Conservation (phyloP, 2,888 invertebrate species). For the Ochropleura plecta region DNA sequence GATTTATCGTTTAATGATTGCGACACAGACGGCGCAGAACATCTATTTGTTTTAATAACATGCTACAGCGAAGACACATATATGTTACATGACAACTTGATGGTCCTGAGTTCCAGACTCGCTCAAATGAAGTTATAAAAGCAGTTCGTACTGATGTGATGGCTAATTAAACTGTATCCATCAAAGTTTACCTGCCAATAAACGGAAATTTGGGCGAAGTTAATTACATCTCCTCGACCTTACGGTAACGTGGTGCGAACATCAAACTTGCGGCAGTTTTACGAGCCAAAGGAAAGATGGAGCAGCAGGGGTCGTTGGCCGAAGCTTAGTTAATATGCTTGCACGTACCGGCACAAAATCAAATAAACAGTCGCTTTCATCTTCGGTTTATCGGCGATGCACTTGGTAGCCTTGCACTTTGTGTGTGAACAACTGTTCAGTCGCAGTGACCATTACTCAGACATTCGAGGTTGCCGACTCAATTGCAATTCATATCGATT, state of each 20-base stretch:
- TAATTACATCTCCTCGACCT: slow-evolving; percentile 65
- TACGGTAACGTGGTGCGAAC: slow-evolving; percentile 62
- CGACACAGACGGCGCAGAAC: slow-evolving; percentile 74
- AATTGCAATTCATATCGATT: slow-evolving; percentile 76
- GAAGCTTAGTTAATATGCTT: slow-evolving; percentile 81
- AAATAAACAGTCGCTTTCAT: slow-evolving; percentile 89
- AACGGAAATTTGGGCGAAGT: slow-evolving; percentile 61
- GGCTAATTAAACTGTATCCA: slow-evolving; percentile 53
- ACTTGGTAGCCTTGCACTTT: slow-evolving; percentile 87
- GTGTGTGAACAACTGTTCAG: slow-evolving; percentile 80
- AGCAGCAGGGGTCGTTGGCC: slow-evolving; percentile 78
- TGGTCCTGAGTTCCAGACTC: slow-evolving; percentile 15
- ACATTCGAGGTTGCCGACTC: slow-evolving; percentile 79
- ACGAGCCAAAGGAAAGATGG: slow-evolving; percentile 74
- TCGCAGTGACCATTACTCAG: slow-evolving; percentile 79
- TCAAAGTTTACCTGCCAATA: slow-evolving; percentile 65
- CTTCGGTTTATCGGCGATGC: slow-evolving; percentile 87
- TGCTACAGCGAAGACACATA: slow-evolving; percentile 73
- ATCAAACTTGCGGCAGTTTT: slow-evolving; percentile 72
- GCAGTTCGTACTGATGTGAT: slow-evolving; percentile 40
- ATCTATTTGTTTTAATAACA: slow-evolving; percentile 85
- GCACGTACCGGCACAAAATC: slow-evolving; percentile 84
- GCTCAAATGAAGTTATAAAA: slow-evolving; percentile 37
- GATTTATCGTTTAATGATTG: slow-evolving; percentile 85
- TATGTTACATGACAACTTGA: slow-evolving; percentile 30